phyloP scores from a whole-genome alignment of 2,113 vertebrate genomes.

The Marmota flaviventris region DNA sequence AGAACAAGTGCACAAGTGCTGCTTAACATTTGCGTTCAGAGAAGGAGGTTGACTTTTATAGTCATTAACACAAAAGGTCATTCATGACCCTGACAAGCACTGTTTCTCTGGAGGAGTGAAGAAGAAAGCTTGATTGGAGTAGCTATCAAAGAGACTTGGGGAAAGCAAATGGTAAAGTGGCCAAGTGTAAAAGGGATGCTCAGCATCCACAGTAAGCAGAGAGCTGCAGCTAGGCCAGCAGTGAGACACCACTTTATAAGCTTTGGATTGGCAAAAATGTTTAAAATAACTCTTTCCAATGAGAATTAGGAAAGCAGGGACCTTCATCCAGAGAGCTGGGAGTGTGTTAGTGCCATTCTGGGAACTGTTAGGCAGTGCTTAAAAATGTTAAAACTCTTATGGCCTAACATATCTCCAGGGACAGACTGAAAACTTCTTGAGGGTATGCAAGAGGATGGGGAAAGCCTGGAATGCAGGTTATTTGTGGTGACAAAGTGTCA shows the following conservation, averaged over 20 bases:
- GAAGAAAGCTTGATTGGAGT: not conserved
- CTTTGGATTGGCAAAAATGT: not conserved
- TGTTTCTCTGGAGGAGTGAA: not conserved
- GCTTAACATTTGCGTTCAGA: not conserved
- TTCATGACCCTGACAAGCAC: not conserved
- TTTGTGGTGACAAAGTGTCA: not conserved
- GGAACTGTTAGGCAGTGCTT: not conserved
- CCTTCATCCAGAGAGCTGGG: not conserved
- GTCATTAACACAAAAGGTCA: not conserved
- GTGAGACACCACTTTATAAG: not conserved
- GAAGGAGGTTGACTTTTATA: not conserved
- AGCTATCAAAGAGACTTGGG: not conserved
- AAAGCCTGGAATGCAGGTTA: not conserved
- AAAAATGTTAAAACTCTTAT: not conserved
- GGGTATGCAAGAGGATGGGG: not conserved
- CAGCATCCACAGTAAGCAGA: not conserved
- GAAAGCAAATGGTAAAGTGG: not conserved
- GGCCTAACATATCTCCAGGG: not conserved
- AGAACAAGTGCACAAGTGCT: not conserved
- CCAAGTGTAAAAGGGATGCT: not conserved
- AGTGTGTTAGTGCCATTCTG: not conserved
- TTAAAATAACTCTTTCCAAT: not conserved
- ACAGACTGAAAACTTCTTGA: not conserved
- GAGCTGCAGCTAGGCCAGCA: not conserved
- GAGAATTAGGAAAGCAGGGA: not conserved